A percentile compares a stretch with the other conserved stretches of the same genome.
Evolutionary conservation across 2,888 invertebrate genomes (phyloP).

Genomic region (Dynastes maya): DNA sequence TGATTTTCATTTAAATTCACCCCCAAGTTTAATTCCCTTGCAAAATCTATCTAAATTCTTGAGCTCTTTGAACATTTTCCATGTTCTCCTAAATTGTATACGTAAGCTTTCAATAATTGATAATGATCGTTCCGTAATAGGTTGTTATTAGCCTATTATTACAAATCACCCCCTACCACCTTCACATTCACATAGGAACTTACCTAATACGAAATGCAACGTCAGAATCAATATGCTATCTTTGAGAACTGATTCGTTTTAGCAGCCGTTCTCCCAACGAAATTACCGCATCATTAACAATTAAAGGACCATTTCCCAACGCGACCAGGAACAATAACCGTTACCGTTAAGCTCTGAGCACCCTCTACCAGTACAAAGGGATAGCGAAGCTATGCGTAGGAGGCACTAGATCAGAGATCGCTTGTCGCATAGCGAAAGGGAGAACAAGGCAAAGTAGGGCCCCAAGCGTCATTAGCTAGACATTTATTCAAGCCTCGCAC

Average conservation of each 20-base stretch:
- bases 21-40: too few relatives aligned
- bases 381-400: too few relatives aligned
- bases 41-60: too few relatives aligned
- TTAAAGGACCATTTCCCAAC: slow-evolving; percentile 13
- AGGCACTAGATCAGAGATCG: too few relatives aligned
- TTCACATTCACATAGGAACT: too few relatives aligned
- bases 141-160: not conserved
- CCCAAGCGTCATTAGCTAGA: slow-evolving; percentile 14
- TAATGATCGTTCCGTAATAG: not conserved
- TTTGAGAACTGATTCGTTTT: slow-evolving; percentile 2
- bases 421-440: not conserved
- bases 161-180: slow-evolving; percentile 4
- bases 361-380: too few relatives aligned
- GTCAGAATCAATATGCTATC: slow-evolving; percentile 13
- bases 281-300: slow-evolving; percentile 31
- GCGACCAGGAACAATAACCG: slow-evolving; percentile 17
- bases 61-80: too few relatives aligned
- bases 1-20: too few relatives aligned
- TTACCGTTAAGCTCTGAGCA: slow-evolving; percentile 10
- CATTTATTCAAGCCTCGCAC: slow-evolving; percentile 29
- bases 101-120: not conserved
- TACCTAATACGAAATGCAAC: not conserved
- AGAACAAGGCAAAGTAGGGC: not conserved
- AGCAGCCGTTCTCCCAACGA: not conserved
- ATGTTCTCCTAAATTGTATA: not conserved